phyloP scores from a whole-genome alignment of 2,113 vertebrate species.

The Rhinichthys klamathensis region DNA sequence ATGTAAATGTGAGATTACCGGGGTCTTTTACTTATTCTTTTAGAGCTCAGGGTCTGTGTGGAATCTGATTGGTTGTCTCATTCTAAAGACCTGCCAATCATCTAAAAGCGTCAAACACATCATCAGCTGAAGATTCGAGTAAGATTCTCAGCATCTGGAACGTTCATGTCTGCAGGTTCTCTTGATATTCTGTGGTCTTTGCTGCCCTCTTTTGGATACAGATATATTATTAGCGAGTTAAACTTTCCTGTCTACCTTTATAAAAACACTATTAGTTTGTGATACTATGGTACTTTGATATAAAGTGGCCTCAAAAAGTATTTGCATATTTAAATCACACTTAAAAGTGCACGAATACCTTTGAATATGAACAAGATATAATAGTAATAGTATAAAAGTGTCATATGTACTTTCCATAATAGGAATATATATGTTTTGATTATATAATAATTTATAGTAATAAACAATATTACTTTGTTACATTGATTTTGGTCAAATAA shows the following conservation, averaged over 20 bases:
- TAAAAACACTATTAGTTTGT: not conserved
- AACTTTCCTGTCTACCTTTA: not conserved
- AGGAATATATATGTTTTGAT: not conserved
- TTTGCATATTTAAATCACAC: not conserved
- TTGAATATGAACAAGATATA: not conserved
- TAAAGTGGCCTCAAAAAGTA: not conserved
- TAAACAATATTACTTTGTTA: not conserved
- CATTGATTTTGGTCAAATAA: too few species aligned
- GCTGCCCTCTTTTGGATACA: conserved; percentile 67
- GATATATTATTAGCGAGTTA: not conserved
- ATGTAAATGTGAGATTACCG: too few species aligned
- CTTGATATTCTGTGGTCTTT: conserved; percentile 54
- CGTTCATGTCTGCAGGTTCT: not conserved
- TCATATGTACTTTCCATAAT: not conserved
- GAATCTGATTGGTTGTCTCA: conserved; percentile 19
- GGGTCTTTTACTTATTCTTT: not conserved
- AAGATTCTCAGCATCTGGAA: not conserved
- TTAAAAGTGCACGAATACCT: not conserved
- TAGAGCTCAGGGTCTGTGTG: not conserved
- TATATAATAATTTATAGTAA: too few species aligned
- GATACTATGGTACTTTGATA: not conserved
- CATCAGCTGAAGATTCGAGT: not conserved
- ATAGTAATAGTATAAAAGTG: too few species aligned
- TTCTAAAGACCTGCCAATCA: conserved; percentile 42
- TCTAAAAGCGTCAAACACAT: conserved; percentile 43